Conservation (phyloP, 2,113 vertebrate species). For the Rhadina sibilatrix region DNA sequence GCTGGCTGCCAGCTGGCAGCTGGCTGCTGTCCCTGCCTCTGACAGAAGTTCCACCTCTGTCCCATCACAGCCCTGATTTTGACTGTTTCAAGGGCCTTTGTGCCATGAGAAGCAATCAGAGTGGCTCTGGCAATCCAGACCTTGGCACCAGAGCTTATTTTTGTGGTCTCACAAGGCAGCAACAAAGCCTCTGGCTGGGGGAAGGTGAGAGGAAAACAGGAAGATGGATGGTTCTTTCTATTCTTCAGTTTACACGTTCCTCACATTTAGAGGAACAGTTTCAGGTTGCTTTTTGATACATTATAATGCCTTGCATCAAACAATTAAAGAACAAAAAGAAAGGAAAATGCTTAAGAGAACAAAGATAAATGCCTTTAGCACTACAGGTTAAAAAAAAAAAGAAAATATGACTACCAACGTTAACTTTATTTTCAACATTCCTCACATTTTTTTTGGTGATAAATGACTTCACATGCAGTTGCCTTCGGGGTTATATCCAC, state of each 20-base stretch:
- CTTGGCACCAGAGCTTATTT: not conserved
- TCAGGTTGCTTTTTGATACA: not conserved
- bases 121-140: not conserved
- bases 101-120: not conserved
- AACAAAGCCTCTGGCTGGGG: not conserved
- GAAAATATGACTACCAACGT: not conserved
- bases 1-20: not conserved
- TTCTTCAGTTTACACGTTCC: not conserved
- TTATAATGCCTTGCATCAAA: not conserved
- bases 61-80: not conserved
- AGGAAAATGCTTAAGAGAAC: conserved; percentile 19
- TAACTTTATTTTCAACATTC: conserved; percentile 61
- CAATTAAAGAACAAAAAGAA: not conserved
- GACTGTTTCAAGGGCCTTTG: accelerated
- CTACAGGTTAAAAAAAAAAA: not conserved
- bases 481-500: conserved; percentile 39
- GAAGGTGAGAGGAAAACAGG: not conserved
- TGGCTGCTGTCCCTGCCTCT: accelerated
- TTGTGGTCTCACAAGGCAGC: not conserved
- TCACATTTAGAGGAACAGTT: not conserved
- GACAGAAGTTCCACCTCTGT: not conserved
- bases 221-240: not conserved
- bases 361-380: conserved; percentile 43
- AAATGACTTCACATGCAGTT: conserved; percentile 52
- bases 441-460: conserved; percentile 58